A percentile compares a stretch with the other conserved stretches of the same genome.
Conservation (phyloP, 2,113 vertebrate genomes). For the Pygathrix nemaeus region DNA sequence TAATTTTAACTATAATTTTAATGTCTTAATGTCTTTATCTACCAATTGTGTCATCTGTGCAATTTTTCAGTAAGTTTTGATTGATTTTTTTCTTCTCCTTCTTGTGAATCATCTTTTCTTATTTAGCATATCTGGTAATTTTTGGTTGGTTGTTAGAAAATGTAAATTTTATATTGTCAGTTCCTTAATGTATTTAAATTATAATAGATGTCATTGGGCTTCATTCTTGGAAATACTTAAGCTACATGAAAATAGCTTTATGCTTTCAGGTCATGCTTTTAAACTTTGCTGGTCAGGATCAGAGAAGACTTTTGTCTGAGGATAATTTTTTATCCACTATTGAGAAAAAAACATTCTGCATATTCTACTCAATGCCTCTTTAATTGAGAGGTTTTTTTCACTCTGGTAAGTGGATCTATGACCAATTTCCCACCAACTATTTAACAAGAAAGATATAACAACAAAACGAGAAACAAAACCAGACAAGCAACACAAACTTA, state of each 20-base stretch:
- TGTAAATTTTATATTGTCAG: neutral
- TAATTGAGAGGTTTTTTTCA: too few relatives aligned
- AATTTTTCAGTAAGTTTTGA: neutral
- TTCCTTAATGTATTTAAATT: neutral
- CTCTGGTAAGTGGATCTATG: neutral
- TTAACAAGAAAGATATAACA: neutral
- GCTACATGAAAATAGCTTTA: neutral
- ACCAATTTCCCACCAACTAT: neutral
- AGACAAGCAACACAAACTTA: neutral
- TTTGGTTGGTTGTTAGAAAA: neutral
- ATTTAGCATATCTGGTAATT: neutral
- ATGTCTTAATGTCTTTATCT: neutral
- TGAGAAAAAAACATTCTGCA: neutral
- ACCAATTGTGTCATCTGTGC: neutral
- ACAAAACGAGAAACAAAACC: neutral
- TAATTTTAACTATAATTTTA: neutral
- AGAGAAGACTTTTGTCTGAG: neutral
- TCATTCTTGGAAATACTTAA: neutral
- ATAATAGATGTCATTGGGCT: neutral
- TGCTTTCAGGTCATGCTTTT: neutral
- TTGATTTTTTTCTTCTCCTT: neutral
- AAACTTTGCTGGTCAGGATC: neutral
- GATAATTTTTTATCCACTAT: neutral
- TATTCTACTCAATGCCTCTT: neutral
- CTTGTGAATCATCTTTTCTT: neutral